Base-by-base conservation (phyloP, 2,797 vertebrate genomes). In the Hippocampus kuda region DNA sequence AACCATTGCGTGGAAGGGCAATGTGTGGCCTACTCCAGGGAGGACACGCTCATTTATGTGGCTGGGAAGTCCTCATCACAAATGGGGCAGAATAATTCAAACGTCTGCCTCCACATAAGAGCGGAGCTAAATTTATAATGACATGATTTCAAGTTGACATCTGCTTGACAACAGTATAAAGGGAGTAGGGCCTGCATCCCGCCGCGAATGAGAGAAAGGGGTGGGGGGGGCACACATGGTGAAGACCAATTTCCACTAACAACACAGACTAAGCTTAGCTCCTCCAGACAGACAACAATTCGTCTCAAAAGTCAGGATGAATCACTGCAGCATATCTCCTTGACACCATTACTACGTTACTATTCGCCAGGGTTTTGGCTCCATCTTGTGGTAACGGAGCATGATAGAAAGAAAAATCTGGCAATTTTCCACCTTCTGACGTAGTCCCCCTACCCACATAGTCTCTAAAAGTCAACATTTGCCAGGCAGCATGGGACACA, bases 71-170 rank as follows among this genome's bases (percentile, higher is more conserved):
- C 73, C 65, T 75, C 53, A 27, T 38, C 73, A 74, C 70, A 87
- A 86, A 77, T 83, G 75, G 84, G 79, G 70, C 83, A 85, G 74
- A 65, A 75, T 77, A 69, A 26, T 65, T 15, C 63, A 8, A 46
- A 67, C 74, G 56, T 46, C 60, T 68, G 70, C 61, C 71, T 70
- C 38, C 34, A 51, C 70, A 69, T 24, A 13, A 64, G 24, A 73
- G 46, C 64, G 69, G 62, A 67, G 64, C 65, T 27, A 38, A 8
- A 10, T 38, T 30, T 30, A 34, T 6, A 61, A 34, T 38, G 1
- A 20, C 16, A 38, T 34, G 16, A 34, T 16, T 34, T 60, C 5
- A 60, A 59, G 27, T 26, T 12, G 5, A 27, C 26, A 30, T 59
- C 15, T 30, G 16, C 57, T 15, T 30, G 24, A 56, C 24, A 13